Base-by-base conservation (phyloP, 2,888 invertebrate species). In the Branchellion lobata region DNA sequence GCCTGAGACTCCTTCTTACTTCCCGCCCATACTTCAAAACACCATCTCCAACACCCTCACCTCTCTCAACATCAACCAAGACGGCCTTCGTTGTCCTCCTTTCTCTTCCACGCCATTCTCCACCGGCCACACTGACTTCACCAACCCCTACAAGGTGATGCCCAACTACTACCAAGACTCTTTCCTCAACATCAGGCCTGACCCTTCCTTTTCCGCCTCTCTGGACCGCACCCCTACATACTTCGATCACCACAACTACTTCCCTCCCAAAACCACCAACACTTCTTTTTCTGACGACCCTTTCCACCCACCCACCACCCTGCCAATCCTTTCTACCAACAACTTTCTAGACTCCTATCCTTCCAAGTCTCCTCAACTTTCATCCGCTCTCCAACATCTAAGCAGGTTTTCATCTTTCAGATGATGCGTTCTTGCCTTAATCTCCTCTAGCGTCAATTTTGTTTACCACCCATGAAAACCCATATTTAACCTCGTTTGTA, bases 301-400 rank as follows among this genome's bases (percentile, higher is more conserved):
- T 24, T 33, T 31, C 33, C 71, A 31, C 21, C n/a, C 61, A 8
- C 21, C 61, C 24, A 57, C 14, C 21, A 57, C 8, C 61, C 3
- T 57, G 11, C n/a, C 61, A 8, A 8, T 57, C 21, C 24, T 57
- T 8, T n/a, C 61, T 3, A 24, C 5, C 14, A 69, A 40, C 31
- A 51, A 75, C 33, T 27, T 75, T n/a, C 5, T 75, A 14, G 75
- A 75, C 27, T 29, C 75, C n/a, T 75, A 75, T 18, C 21, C 51
- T 11, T 27, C 75, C 0, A 75, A 51, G 21, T 47, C 51, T 75
- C 33, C 75, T 29, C 75, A 47, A 40, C 31, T 75, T 29, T 21
- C 53, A 36, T 53, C 53, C 31, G 51, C 75, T 33, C 33, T 75
- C n/a, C 75, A 75, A 51, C 47, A 75, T 53, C 33, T 75, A 29